Percentiles rank a stretch among this genome's conserved stretches.
phyloP scores from a whole-genome alignment of 2,113 vertebrate species.

The Pyrgilauda ruficollis region DNA sequence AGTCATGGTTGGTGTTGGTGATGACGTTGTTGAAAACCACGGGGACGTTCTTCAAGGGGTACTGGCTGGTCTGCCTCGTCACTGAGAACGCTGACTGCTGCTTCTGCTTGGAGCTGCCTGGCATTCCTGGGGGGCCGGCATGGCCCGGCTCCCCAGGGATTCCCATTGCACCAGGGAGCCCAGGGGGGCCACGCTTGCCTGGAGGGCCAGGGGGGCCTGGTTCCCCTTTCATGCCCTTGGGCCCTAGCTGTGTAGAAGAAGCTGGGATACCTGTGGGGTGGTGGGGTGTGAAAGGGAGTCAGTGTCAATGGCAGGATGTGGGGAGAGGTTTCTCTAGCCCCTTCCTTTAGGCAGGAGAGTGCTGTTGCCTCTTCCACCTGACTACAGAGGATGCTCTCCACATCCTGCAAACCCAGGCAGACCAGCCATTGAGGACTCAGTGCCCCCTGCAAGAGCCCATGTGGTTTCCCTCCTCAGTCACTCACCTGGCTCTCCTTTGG shows the following conservation, averaged over 20 bases:
- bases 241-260: background rate
- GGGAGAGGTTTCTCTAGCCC: background rate
- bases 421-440: accelerated
- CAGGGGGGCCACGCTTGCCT: slow-evolving; percentile 72
- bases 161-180: slow-evolving; percentile 14
- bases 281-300: background rate
- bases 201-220: slow-evolving; percentile 44
- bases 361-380: background rate
- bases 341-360: background rate
- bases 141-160: background rate
- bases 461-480: background rate
- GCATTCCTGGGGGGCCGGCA: slow-evolving; percentile 23
- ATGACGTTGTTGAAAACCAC: slow-evolving; percentile 72
- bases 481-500: slow-evolving; percentile 80
- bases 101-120: slow-evolving; percentile 59
- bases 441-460: accelerated
- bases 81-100: slow-evolving; percentile 79
- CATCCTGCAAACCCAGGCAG: background rate
- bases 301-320: background rate
- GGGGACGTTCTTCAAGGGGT: background rate
- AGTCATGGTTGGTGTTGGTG: slow-evolving; percentile 74
- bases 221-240: slow-evolving; percentile 73
- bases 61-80: slow-evolving; percentile 13
- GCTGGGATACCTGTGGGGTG: slow-evolving; percentile 63
- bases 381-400: background rate